Evolutionary conservation across 1,140 invertebrate species (phyloP).

Genomic region (Drosophila watanabei): DNA sequence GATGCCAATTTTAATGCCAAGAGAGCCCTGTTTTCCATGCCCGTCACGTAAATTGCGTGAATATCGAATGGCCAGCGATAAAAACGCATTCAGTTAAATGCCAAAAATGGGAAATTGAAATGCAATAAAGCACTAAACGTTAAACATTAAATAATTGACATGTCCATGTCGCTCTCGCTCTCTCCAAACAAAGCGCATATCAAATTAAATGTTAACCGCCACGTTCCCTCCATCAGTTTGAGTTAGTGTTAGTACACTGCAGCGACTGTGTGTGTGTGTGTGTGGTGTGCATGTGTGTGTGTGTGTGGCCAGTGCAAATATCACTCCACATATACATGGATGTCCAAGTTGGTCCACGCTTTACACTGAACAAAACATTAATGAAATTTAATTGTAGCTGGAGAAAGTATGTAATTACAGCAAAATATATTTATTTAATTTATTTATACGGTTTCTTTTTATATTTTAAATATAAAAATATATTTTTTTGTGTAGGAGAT

Average conservation of each 20-base stretch:
- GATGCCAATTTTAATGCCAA: constrained; percentile 20
- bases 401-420: no score
- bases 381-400: no score
- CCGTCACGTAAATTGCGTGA: constrained; percentile 38
- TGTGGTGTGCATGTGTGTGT: background rate
- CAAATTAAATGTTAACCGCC: constrained; percentile 55
- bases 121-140: constrained; percentile 71
- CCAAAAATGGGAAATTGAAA: constrained; percentile 65
- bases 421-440: no score
- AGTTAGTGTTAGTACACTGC: background rate
- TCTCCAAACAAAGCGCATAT: constrained; percentile 72
- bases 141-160: constrained; percentile 78
- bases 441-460: no score
- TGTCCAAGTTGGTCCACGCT: background rate
- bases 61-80: constrained; percentile 40
- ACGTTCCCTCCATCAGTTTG: background rate
- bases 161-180: constrained; percentile 50
- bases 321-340: background rate
- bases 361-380: background rate
- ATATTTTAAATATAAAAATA: no score
- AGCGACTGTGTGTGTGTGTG: background rate
- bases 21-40: constrained; percentile 11
- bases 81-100: constrained; percentile 49
- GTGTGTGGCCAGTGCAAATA: constrained; percentile 14
- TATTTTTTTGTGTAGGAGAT: no score